These are phyloP conservation scores for Temnopleurus reevesii DNA, from an alignment of 53 echinoderm and acorn worm genomes.

Conservation along the genomic window DNA sequence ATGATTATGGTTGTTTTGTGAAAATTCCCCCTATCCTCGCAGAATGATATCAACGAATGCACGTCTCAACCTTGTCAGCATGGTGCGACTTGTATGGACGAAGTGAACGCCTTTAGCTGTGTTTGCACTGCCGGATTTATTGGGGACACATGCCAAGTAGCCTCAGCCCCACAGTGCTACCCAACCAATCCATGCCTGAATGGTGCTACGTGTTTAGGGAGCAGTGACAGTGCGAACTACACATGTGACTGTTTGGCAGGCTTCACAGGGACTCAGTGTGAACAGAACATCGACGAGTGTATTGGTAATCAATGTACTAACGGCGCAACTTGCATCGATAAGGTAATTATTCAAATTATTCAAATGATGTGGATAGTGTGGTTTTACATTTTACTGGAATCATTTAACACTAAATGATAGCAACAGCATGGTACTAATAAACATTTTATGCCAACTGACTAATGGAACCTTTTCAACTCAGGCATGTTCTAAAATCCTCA, in stretches of 20 bases:
- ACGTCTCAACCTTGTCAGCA: constrained; percentile 52
- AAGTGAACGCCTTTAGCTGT: constrained; percentile 58
- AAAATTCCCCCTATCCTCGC: too few relatives aligned
- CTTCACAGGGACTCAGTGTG: constrained; percentile 51
- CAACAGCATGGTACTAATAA: too few relatives aligned
- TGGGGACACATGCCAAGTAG: constrained; percentile 64
- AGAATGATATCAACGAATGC: constrained; percentile 62
- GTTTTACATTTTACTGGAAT: too few relatives aligned
- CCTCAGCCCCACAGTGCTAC: constrained; percentile 16
- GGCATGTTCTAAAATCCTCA: too few relatives aligned
- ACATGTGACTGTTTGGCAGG: constrained; percentile 59
- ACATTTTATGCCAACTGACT: too few relatives aligned
- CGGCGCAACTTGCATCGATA: constrained; percentile 18
- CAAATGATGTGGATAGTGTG: too few relatives aligned
- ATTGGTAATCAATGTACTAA: constrained; percentile 21
- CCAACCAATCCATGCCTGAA: constrained; percentile 56
- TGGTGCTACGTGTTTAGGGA: constrained; percentile 45
- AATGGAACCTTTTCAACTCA: too few relatives aligned
- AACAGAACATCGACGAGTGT: constrained; percentile 63
- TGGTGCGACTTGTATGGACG: constrained; percentile 64
- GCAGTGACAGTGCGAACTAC: constrained; percentile 5
- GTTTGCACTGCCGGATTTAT: constrained; percentile 58
- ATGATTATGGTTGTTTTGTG: too few relatives aligned
- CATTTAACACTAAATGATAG: too few relatives aligned
- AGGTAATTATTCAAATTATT: too few relatives aligned